Conservation (phyloP, 2,888 invertebrate species). For the Oscheius sp. region DNA sequence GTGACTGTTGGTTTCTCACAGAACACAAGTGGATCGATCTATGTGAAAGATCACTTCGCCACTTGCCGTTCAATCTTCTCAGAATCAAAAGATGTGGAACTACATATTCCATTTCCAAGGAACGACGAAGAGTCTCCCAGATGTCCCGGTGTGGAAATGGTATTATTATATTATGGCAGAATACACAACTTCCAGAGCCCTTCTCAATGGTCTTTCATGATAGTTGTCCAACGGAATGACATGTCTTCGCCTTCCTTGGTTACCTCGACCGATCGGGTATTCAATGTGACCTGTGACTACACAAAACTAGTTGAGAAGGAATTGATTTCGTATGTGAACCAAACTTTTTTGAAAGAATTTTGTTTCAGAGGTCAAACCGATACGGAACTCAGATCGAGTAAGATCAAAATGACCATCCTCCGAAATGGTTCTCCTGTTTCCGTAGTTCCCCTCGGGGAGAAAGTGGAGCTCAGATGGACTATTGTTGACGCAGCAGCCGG, state of each 20-base stretch:
- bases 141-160: conserved; percentile 67
- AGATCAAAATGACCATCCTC: conserved; percentile 67
- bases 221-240: conserved; percentile 70
- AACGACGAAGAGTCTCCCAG: conserved; percentile 59
- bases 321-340: neutral
- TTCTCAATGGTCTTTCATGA: conserved; percentile 66
- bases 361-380: conserved; percentile 30
- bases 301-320: conserved; percentile 52
- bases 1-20: conserved; percentile 60
- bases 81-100: conserved; percentile 51
- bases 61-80: conserved; percentile 47
- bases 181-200: conserved; percentile 49
- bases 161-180: conserved; percentile 11
- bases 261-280: conserved; percentile 69
- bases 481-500: conserved; percentile 45
- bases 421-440: conserved; percentile 63
- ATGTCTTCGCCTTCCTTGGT: conserved; percentile 67
- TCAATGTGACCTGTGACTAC: conserved; percentile 73
- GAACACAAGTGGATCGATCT: conserved; percentile 68
- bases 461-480: conserved; percentile 65
- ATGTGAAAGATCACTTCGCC: conserved; percentile 63
- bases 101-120: conserved; percentile 68
- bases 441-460: conserved; percentile 66
- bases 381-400: conserved; percentile 49
- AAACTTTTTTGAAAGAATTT: neutral